Evolutionary conservation across 1,140 invertebrate species (phyloP).

Genomic region (Steinernema khuongi): DNA sequence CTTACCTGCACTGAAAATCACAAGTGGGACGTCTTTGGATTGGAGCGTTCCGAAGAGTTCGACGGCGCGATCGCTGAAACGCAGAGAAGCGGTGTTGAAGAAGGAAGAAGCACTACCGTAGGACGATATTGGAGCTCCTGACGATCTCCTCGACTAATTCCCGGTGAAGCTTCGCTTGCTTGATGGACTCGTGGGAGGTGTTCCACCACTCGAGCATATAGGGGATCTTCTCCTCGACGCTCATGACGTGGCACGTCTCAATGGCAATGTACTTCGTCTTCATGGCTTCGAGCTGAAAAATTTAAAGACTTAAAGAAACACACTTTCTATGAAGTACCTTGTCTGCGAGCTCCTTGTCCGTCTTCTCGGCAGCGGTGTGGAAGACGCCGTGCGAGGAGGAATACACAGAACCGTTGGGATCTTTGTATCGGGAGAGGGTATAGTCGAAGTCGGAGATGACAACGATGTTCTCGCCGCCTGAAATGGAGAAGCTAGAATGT

Average conservation of each 20-base stretch:
- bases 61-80: neutral
- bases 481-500: no score
- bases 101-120: neutral
- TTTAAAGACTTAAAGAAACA: neutral
- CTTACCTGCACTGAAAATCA: neutral
- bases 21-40: neutral
- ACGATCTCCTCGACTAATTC: neutral
- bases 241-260: neutral
- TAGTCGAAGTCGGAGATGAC: neutral
- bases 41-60: neutral
- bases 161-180: neutral
- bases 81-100: neutral
- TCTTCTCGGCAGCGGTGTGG: neutral
- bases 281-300: neutral
- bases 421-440: neutral
- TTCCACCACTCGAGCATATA: constrained; percentile 5
- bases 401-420: neutral
- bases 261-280: neutral
- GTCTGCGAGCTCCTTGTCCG: neutral
- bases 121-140: neutral
- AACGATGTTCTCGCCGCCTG: neutral
- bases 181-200: neutral
- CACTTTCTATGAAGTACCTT: neutral
- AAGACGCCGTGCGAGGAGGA: neutral
- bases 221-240: neutral